These are phyloP conservation scores for Synergus umbraculus DNA, from an alignment of 2,888 invertebrate species.

Conservation along the genomic window DNA sequence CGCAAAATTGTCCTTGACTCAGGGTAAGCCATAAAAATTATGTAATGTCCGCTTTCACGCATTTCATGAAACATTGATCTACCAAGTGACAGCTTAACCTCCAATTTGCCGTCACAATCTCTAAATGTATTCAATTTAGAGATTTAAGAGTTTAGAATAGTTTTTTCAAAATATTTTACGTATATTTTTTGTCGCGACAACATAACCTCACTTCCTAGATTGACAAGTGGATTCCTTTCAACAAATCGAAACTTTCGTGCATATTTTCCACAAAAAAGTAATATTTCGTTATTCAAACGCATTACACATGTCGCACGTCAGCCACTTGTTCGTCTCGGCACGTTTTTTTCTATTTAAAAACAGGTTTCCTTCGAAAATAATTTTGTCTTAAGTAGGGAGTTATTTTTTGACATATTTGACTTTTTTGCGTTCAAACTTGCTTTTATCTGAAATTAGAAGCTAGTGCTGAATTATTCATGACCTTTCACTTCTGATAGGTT, in stretches of 20 bases:
- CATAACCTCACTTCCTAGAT: constrained; percentile 1
- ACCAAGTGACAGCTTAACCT: constrained; percentile 58
- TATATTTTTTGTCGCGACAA: neutral
- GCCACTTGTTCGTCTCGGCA: neutral
- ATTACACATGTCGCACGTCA: neutral
- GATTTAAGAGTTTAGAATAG: neutral
- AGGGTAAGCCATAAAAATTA: constrained; percentile 50
- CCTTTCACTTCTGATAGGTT: neutral
- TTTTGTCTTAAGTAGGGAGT: neutral
- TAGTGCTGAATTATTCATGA: neutral
- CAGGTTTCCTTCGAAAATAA: neutral
- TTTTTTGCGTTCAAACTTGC: neutral
- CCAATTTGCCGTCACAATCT: constrained; percentile 43
- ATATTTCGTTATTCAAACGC: neutral
- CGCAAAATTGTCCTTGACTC: constrained; percentile 13
- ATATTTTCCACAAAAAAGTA: neutral
- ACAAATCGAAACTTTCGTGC: neutral
- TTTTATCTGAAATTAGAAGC: neutral
- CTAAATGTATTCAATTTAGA: neutral
- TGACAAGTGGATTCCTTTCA: neutral
- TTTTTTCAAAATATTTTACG: neutral
- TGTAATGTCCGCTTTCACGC: constrained; percentile 47
- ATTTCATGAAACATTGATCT: constrained; percentile 50
- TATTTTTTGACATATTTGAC: neutral
- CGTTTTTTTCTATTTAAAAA: neutral